These are phyloP conservation scores for Uria aalge DNA, from an alignment of 2,113 vertebrate species.

Conservation along the genomic window DNA sequence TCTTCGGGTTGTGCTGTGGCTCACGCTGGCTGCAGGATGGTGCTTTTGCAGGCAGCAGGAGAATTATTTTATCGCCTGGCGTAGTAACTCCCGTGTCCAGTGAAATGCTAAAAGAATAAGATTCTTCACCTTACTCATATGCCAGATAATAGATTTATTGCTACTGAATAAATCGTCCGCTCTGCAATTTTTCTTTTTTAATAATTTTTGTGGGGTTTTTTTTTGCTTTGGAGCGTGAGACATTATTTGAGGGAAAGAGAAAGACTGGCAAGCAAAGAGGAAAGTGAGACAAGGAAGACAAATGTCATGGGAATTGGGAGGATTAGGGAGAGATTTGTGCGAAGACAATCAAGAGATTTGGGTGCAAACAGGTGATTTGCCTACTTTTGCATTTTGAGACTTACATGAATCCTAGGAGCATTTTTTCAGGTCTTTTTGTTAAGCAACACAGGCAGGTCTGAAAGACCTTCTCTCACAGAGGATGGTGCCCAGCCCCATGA, in stretches of 20 bases:
- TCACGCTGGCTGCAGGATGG: background rate
- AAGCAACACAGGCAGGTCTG: background rate
- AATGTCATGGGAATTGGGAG: background rate
- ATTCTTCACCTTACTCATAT: background rate
- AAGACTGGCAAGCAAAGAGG: background rate
- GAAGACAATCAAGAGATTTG: background rate
- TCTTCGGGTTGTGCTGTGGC: background rate
- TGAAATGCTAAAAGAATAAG: background rate
- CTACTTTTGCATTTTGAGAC: background rate
- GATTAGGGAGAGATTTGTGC: background rate
- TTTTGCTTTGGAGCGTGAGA: background rate
- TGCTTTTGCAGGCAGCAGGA: conserved; percentile 19
- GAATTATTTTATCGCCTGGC: background rate
- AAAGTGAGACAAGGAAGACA: background rate
- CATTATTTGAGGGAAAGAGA: background rate
- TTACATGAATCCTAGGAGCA: background rate
- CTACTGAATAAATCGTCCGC: background rate
- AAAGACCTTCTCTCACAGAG: background rate
- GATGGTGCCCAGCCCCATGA: background rate
- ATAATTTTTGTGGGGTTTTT: too few relatives aligned
- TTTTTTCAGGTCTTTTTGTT: background rate
- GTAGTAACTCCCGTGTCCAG: background rate
- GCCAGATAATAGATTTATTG: background rate
- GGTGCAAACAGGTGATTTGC: background rate
- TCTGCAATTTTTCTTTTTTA: too few relatives aligned